Base-by-base conservation (phyloP, 2,797 vertebrate species). In the Lophius americanus region DNA sequence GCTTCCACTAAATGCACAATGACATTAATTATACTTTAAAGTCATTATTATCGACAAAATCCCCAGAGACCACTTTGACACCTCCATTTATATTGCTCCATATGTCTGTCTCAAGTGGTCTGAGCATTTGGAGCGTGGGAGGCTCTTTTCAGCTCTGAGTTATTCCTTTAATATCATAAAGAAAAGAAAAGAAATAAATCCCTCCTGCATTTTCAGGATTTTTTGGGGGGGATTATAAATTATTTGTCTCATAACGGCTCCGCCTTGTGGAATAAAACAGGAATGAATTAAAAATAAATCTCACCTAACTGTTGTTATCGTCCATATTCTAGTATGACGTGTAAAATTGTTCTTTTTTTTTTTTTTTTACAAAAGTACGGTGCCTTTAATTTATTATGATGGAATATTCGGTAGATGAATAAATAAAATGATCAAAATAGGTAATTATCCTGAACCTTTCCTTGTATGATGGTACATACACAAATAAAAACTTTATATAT, bases 251-350 rank as follows among this genome's bases (percentile, higher is more conserved):
- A 49, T 70, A 51, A 75, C 35, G 84, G 68, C 85, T 37, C 84
- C 86, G 69, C 75, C 85, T 57, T 79, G 84, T 87, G 89, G 84
- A 43, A 46, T 10, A 52, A 55, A 0, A 32, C 4, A 10, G 52
- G 49, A 79, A 76, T 39, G 10, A 57, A 9, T 4, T 41, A 11
- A 11, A 23, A 36, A 44, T 0, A 55, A 0, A 44, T 50, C 41
- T 37, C 38, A 13, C 13, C 5, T 5, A 14, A 7, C 9, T 35
- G 23, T 73, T 59, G 53, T 32, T 53, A 35, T 32, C 32, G 57
- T 42, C 2, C 50, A 62, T 9, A 12, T 14, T 32, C 12, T 43
- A 55, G n/a, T 35, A 8, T 46, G 10, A n/a, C 23, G 23, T 23
- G 23, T 23, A 23, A 23, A 23, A 23, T 23, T 23, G 23, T 23